Conservation (phyloP, 2,888 invertebrate genomes). For the Anoplius nigerrimus region DNA sequence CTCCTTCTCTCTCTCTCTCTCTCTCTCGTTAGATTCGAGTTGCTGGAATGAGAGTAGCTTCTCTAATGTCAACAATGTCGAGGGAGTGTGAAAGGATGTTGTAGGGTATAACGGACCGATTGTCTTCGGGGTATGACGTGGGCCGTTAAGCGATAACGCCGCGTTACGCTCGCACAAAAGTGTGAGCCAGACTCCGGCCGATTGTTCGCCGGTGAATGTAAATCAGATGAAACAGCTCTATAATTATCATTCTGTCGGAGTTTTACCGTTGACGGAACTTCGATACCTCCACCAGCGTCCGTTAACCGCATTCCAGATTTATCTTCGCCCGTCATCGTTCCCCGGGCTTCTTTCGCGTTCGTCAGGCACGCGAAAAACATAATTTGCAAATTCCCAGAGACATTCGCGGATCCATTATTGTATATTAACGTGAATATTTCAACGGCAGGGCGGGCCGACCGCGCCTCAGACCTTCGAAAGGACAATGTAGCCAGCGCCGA, state of each 20-base stretch:
- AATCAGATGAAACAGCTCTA: constrained; percentile 43
- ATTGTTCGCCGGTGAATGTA: constrained; percentile 42
- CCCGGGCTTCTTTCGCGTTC: neutral
- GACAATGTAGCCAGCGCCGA: too few species aligned
- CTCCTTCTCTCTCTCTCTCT: neutral
- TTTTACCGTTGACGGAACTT: constrained; percentile 30
- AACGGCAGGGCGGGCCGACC: too few species aligned
- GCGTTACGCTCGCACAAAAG: constrained; percentile 34
- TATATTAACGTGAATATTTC: too few species aligned
- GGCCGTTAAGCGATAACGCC: constrained; percentile 39
- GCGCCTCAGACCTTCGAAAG: too few species aligned
- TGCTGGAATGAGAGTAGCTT: too few species aligned
- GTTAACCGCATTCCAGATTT: neutral
- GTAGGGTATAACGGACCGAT: neutral
- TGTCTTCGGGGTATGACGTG: neutral
- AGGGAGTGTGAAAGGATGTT: too few species aligned
- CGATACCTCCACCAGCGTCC: constrained; percentile 35
- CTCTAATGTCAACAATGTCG: too few species aligned
- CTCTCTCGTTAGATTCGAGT: too few species aligned
- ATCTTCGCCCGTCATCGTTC: neutral
- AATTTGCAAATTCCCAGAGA: too few species aligned
- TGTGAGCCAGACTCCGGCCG: constrained; percentile 41
- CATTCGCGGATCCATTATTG: too few species aligned
- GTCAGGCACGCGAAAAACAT: neutral
- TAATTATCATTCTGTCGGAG: constrained; percentile 35